Conservation (phyloP, 2,113 vertebrate genomes). For the Tragulus kanchil region DNA sequence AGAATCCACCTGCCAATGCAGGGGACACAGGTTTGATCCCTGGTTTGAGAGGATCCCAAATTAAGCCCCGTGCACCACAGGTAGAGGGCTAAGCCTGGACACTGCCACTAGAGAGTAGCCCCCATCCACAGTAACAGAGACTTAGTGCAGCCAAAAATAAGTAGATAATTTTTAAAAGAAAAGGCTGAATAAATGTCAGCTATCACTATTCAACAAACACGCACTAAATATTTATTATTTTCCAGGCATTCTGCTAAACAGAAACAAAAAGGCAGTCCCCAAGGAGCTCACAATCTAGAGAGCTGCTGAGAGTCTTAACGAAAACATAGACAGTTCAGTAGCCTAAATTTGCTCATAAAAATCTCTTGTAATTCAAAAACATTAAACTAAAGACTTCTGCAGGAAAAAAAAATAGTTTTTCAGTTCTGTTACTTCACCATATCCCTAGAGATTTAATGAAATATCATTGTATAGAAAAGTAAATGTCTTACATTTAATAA, state of each 20-base stretch:
- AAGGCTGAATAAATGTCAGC: background rate
- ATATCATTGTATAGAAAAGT: background rate
- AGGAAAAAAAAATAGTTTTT: background rate
- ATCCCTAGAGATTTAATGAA: background rate
- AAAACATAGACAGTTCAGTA: background rate
- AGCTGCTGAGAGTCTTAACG: background rate
- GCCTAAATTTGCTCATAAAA: background rate
- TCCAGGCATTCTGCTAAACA: background rate
- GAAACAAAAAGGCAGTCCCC: background rate
- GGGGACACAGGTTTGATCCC: background rate
- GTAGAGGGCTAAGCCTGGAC: background rate
- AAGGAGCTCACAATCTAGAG: background rate
- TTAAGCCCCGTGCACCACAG: background rate
- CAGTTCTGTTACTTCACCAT: background rate
- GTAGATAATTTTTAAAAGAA: background rate
- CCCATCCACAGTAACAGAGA: background rate
- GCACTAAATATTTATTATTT: background rate
- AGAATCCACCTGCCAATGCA: background rate
- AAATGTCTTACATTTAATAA: conserved; percentile 35
- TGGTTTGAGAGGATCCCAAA: background rate
- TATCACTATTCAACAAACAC: background rate
- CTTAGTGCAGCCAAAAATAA: background rate
- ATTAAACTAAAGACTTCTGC: background rate
- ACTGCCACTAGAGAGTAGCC: background rate
- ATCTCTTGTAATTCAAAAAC: background rate